Evolutionary conservation across 2,797 vertebrate genomes (phyloP), one percentile per base, ranked within the genome.

Genomic region (Eulemur albifrons): DNA sequence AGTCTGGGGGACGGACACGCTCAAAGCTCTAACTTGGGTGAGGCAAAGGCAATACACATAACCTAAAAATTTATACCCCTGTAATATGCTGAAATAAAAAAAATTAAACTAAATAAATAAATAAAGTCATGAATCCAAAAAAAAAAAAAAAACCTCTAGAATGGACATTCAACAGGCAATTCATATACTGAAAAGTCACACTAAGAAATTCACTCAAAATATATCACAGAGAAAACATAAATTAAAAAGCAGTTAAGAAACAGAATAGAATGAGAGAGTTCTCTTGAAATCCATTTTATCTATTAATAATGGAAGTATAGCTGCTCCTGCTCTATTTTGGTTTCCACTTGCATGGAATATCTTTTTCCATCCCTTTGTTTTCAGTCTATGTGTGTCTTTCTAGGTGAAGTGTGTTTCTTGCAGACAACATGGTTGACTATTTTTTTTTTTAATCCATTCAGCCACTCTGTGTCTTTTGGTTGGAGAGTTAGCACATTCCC

Each of bases 141-240:
- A 48, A 48, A 45, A 45, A 21, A 54, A 21, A 57, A 50, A 9
- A 43, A 43, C 43, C 32, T 83, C 21, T 73, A 45, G 14, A 77
- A 48, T 72, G n/a, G 13, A 45, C 6, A 79, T 87, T 63, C 20
- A 54, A 86, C 52, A 87, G 30, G 21, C 82, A 73, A 92, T 73
- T 70, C n/a, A 76, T 69, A 57, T 18, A 48, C 12, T 57, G 30
- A 69, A 92, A 76, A 54, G 20, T 81, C 84, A 7, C 52, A 67
- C 14, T 65, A 59, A 92, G 30, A 96, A 93, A 70, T 89, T 92
- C 54, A 86, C 50, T 73, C 45, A 89, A 30, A 96, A 87, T 72
- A 4, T 45, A 77, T 72, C 61, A 76, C 15, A 85, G 9, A 91
- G 30, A 12, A 70, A 94, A 81, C 35, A 57, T 32, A 43, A 69